Evolutionary conservation across 2,888 invertebrate genomes (phyloP), one percentile per base, ranked within the genome.

Genomic region (Galerucella calmariensis): DNA sequence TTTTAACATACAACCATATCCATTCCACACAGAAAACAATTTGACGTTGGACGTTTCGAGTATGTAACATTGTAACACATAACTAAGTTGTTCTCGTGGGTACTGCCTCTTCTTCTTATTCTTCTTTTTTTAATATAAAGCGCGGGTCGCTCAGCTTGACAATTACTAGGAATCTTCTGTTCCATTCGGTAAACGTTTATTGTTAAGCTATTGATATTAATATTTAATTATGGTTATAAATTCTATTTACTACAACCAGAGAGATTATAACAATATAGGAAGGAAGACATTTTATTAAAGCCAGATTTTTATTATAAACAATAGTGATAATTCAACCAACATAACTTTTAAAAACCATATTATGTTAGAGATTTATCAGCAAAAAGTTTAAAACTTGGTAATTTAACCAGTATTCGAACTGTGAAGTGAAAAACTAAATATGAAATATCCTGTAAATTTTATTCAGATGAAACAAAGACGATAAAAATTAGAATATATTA

Each of bases 1-100:
- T 77, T 78, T 79, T 79, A 76, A 79, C 79, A 76, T 79, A 79
- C 65, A 75, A 72, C 56, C 78, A 74, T 78, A 76, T 78, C 76
- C 63, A 65, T 65, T 65, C 63, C 46, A 46, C 73, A 78, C 78
- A 74, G 76, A 78, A 78, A 78, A 78, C 78, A 76, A 78, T 78
- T 78, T 78, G 78, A 78, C 75, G 76, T 75, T 75, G 76, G 63
- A 41, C 41, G 63, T 65, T 65, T 44, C 44, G 76, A 76, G 78
- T 78, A 76, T 75, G 78, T 78, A 76, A 78, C 78, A 76, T 76
- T 73, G 76, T 78, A 76, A 78, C 78, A 78, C 76, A 75, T 75
- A 76, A 75, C 76, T 76, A 69, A 76, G 72, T 75, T 75, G 75
- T 76, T 76, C 72, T 70, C 70, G 77, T 72, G 70, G 71, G 76